Conservation (phyloP, 2,888 invertebrate genomes). For the Aphidius colemani region DNA sequence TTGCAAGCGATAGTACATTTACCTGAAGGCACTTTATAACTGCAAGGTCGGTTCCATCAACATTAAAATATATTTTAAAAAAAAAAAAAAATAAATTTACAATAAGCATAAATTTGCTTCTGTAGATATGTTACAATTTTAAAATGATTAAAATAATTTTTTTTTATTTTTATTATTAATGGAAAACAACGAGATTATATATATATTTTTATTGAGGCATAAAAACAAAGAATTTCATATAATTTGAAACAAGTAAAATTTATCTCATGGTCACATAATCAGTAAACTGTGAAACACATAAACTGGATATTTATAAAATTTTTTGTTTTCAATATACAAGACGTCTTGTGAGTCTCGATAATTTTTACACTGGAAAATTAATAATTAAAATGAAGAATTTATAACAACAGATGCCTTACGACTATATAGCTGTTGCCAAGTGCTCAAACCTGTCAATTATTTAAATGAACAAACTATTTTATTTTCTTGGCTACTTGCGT, state of each 20-base stretch:
- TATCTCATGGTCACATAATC: too few species aligned
- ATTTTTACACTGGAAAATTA: background rate
- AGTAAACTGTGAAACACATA: too few species aligned
- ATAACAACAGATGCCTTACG: conserved; percentile 52
- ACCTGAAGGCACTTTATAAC: conserved; percentile 6
- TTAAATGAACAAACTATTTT: conserved; percentile 59
- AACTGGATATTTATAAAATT: background rate
- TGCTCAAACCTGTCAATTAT: conserved; percentile 55
- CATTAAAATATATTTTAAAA: conserved; percentile 37
- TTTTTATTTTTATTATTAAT: background rate
- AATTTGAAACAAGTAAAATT: conserved; percentile 4
- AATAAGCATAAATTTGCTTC: background rate
- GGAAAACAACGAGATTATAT: background rate
- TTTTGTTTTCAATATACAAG: conserved; percentile 16
- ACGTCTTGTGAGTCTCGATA: conserved; percentile 15
- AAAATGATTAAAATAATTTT: background rate
- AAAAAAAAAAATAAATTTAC: background rate
- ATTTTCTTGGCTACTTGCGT: conserved; percentile 45
- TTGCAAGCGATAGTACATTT: conserved; percentile 43
- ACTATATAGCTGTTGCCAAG: conserved; percentile 28
- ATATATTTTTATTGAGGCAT: conserved; percentile 51
- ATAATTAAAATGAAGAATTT: conserved; percentile 25
- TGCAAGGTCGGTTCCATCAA: conserved; percentile 43
- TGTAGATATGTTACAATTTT: background rate
- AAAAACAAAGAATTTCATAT: conserved; percentile 42